Base-by-base conservation (phyloP, 2,888 invertebrate genomes). In the Eurytoma adleriae region DNA sequence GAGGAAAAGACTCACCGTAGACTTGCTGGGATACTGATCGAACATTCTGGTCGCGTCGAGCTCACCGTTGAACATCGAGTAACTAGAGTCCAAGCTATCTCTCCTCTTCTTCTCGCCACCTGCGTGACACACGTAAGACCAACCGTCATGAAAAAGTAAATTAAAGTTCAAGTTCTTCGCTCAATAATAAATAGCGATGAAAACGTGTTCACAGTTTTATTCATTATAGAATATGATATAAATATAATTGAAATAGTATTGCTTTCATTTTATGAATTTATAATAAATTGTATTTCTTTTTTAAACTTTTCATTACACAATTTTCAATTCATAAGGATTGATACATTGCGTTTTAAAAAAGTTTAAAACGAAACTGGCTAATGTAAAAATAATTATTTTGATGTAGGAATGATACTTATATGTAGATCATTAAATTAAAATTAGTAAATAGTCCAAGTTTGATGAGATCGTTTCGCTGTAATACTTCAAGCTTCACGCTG, bases 1-100 rank as follows among this genome's bases (percentile, higher is more conserved):
- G 13, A 56, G 24, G 10, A 59, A 59, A 40, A 52, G 40, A 87
- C 89, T 89, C 91, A 93, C 94, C 93, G 79, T 74, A 40, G 72
- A 69, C 64, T 94, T 94, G 90, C 93, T 93, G 85, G 93, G 91
- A 90, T 93, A 94, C 91, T 93, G 93, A 90, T 94, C 93, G 88
- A 93, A 94, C 93, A 94, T 93, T 89, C 93, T 92, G 92, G 93
- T 92, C 86, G 93, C 92, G 84, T 92, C 92, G 84, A 91, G 90
- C 89, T 93, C 93, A 40, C 92, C 92, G 88, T 91, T 92, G 85
- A 93, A 93, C 89, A 93, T 92, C 91, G 93, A 92, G 89, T 93
- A 93, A 87, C 93, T 93, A 86, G 93, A 93, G 91, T 94, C 94
- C 93, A 93, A 93, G 91, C 91, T 92, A 90, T 92, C 92, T 82